Evolutionary conservation across 2,797 vertebrate genomes (phyloP).

Genomic region (Etheostoma perlongum): DNA sequence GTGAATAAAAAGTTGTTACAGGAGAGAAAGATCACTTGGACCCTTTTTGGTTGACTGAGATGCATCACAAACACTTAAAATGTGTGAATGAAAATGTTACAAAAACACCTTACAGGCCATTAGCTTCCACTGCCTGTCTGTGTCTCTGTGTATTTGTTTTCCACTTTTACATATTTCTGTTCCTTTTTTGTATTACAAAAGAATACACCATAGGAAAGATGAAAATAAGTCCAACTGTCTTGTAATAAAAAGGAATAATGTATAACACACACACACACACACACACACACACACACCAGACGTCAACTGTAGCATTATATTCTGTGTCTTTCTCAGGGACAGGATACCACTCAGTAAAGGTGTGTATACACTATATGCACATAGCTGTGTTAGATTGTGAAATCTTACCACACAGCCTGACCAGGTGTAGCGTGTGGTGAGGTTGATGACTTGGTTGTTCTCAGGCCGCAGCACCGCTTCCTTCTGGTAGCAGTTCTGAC

Average conservation of each 20-base stretch:
- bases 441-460: constrained; percentile 97
- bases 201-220: constrained; percentile 14
- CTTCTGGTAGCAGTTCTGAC: constrained; percentile 92
- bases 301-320: constrained; percentile 8
- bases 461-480: constrained; percentile 93
- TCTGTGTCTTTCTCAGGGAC: not conserved
- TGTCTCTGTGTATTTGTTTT: constrained; percentile 25
- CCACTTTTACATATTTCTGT: constrained; percentile 34
- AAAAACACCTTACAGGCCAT: constrained; percentile 60
- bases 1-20: constrained; percentile 16
- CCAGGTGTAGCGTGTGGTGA: constrained; percentile 94
- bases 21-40: constrained; percentile 25
- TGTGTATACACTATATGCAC: not conserved
- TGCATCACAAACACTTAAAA: constrained; percentile 51
- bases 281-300: constrained; percentile 4
- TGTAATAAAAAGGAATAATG: constrained; percentile 33
- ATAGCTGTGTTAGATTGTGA: not conserved
- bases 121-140: constrained; percentile 31
- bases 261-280: not conserved
- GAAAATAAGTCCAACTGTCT: constrained; percentile 33
- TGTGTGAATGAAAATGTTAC: constrained; percentile 51
- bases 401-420: constrained; percentile 92
- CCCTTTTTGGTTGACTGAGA: constrained; percentile 28
- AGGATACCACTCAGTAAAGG: constrained; percentile 3
- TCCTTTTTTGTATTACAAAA: constrained; percentile 42